Evolutionary conservation across 1,140 invertebrate species (phyloP).

Genomic region (Bombus pyrosoma): DNA sequence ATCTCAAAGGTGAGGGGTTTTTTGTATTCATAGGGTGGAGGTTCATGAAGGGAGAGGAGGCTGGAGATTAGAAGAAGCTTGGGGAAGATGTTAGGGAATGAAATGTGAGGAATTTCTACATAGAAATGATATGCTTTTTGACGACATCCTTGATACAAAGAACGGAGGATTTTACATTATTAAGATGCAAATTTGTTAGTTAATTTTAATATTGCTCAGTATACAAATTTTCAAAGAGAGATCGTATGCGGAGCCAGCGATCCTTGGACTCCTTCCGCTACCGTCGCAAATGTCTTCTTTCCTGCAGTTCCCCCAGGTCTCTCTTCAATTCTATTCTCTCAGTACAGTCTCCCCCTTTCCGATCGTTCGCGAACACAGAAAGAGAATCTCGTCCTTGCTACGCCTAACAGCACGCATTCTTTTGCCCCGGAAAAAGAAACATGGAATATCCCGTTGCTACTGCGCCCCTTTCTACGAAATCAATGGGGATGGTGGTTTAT

Average conservation of each 20-base stretch:
- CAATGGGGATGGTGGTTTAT: background rate
- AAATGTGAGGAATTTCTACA: background rate
- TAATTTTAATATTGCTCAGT: background rate
- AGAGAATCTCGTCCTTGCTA: background rate
- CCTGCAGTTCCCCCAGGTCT: background rate
- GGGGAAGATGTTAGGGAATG: background rate
- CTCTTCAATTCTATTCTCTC: background rate
- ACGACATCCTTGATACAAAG: too few relatives aligned
- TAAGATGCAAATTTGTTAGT: background rate
- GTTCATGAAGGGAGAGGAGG: rapidly evolving
- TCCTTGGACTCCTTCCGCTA: background rate
- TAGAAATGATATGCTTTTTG: too few relatives aligned
- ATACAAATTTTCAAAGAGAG: background rate
- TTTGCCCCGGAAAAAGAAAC: background rate
- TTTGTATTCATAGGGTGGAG: background rate
- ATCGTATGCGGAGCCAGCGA: background rate
- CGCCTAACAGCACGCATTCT: background rate
- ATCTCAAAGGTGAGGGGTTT: background rate
- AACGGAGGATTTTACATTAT: too few relatives aligned
- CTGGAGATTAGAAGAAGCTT: too few relatives aligned
- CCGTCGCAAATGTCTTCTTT: slow-evolving; percentile 2
- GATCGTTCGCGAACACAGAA: background rate
- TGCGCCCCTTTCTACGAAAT: background rate
- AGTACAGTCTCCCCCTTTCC: background rate
- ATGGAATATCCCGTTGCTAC: background rate